Conservation (phyloP, 2,888 invertebrate genomes). For the Isoperla grammatica region DNA sequence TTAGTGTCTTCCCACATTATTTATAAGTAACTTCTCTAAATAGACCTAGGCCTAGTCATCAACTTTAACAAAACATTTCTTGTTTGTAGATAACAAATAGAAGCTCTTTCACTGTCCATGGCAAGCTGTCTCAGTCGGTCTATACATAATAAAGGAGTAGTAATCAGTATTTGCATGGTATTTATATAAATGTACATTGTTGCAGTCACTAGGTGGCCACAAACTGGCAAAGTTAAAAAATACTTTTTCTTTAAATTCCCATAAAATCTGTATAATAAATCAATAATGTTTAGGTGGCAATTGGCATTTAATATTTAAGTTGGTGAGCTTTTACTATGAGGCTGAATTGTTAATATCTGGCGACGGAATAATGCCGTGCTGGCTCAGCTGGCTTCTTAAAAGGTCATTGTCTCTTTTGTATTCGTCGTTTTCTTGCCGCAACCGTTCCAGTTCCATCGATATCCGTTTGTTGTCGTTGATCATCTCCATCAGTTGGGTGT, state of each 20-base stretch:
- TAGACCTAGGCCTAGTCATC: too few relatives aligned
- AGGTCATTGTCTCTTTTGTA: conserved; percentile 71
- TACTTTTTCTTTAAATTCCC: too few relatives aligned
- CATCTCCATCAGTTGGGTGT: conserved; percentile 62
- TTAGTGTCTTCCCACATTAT: too few relatives aligned
- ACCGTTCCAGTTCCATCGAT: conserved; percentile 60
- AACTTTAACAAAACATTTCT: too few relatives aligned
- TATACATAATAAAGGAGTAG: neutral
- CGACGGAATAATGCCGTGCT: conserved; percentile 54
- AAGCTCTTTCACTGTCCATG: conserved; percentile 4
- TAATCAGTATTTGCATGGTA: conserved; percentile 1
- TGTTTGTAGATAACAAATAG: conserved; percentile 7
- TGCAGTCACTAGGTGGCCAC: too few relatives aligned
- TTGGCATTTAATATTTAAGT: neutral
- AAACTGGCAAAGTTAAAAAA: too few relatives aligned
- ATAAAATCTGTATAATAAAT: neutral
- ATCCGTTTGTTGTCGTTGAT: conserved; percentile 67
- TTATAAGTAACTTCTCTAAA: too few relatives aligned
- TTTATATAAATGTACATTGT: neutral
- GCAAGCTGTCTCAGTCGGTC: conserved; percentile 15
- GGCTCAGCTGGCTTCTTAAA: conserved; percentile 60
- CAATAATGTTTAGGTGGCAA: conserved; percentile 7
- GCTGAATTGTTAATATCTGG: conserved; percentile 19
- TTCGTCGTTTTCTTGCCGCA: conserved; percentile 65
- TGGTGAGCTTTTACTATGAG: conserved; percentile 8